Base-by-base conservation (phyloP, 1,140 invertebrate species). In the Proales similis region DNA sequence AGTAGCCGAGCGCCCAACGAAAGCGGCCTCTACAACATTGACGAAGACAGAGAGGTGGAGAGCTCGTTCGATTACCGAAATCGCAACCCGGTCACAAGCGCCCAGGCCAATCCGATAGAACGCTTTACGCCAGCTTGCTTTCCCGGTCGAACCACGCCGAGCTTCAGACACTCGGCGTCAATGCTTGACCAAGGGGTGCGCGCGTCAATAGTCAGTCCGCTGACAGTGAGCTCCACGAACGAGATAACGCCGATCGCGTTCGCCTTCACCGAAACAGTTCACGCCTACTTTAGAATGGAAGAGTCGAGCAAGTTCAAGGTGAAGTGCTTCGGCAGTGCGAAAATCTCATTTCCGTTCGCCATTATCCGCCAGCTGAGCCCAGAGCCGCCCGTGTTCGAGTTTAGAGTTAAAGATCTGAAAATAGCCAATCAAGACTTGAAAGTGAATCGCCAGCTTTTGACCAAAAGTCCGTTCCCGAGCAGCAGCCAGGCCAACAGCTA, bases 1-100 rank as follows among this genome's bases (percentile, higher is more conserved):
- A n/a, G n/a, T n/a, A n/a, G n/a, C n/a, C n/a, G 14, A 9, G 14
- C 9, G 14, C 36, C 33, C 17, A 57, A 57, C 24, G 51, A 57
- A 42, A 57, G 45, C 14, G 14, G 14, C 14, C 30, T 57, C 26
- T 57, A 57, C 51, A 57, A 57, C 51, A 57, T 57, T 22, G 51
- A 57, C 51, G 51, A 57, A 20, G 51, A 57, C 27, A 57, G 45
- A 27, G 51, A 57, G 22, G 51, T 57, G 11, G 51, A 57, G 19
- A 57, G 51, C 20, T 57, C 51, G 19, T 57, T 57, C 32, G 14
- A 57, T 20, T 57, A 57, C 29, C 9, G 33, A 9, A 57, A 43
- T 26, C 27, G 39, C 20, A 7, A n/a, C 2, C 9, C 30, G 0
- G 45, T 42, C 20, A 57, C 39, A 22, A 36, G 14, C 33, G 9